Evolutionary conservation across 1,140 invertebrate species (phyloP).

Genomic region (Achatina immaculata): DNA sequence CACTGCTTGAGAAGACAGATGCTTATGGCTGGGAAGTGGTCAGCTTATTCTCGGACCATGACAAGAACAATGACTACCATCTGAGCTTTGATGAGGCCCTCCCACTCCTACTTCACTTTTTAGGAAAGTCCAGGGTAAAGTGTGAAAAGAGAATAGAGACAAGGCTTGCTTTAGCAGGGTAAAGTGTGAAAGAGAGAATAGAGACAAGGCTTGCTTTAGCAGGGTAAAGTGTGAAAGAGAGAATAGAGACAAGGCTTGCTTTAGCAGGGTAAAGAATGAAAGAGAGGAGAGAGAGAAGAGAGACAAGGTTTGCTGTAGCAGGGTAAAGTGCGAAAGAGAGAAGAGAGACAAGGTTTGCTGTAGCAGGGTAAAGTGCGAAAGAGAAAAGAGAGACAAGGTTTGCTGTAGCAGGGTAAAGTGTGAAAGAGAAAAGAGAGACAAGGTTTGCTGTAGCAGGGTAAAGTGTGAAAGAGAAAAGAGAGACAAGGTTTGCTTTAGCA

Average conservation of each 20-base stretch:
- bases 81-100: slow-evolving; percentile 21
- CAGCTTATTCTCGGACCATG: not conserved
- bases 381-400: too few relatives aligned
- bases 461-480: too few relatives aligned
- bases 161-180: not conserved
- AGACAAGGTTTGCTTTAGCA: too few relatives aligned
- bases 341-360: too few relatives aligned
- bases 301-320: too few relatives aligned
- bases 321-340: too few relatives aligned
- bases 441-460: too few relatives aligned
- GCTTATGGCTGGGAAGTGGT: not conserved
- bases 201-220: not conserved
- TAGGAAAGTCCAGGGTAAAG: not conserved
- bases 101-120: not conserved
- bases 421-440: too few relatives aligned
- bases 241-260: not conserved
- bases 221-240: not conserved
- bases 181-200: not conserved
- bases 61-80: slow-evolving; percentile 3
- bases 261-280: too few relatives aligned
- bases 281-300: too few relatives aligned
- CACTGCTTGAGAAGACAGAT: not conserved
- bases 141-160: not conserved
- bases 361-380: too few relatives aligned
- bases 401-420: too few relatives aligned